Evolutionary conservation across 2,888 invertebrate species (phyloP).

Genomic region (Branchinecta sandiegonensis): DNA sequence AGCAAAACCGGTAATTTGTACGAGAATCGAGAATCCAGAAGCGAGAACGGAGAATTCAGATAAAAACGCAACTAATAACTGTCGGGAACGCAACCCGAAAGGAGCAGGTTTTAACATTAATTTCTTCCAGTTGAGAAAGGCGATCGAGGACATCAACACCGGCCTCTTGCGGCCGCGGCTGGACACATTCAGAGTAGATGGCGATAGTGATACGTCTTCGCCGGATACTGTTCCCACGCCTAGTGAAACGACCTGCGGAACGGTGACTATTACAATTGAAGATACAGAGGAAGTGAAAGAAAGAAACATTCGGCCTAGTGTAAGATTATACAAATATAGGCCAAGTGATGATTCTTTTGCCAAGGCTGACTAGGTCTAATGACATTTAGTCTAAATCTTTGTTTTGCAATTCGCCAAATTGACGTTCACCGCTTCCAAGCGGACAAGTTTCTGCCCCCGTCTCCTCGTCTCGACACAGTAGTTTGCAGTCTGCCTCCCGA

Average conservation of each 20-base stretch:
- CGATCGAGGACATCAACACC: background rate
- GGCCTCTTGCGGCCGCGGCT: conserved; percentile 5
- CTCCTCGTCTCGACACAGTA: no score
- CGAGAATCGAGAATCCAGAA: no score
- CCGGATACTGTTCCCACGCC: background rate
- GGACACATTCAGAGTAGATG: background rate
- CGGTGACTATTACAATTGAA: background rate
- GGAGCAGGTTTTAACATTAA: no score
- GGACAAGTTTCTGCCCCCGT: no score
- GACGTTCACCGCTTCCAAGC: no score
- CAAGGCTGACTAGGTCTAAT: background rate
- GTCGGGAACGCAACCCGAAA: no score
- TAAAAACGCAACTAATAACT: no score
- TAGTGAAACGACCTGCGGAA: background rate
- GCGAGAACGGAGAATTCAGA: no score
- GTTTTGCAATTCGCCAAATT: no score
- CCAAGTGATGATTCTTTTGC: conserved; percentile 3
- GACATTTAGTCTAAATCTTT: no score
- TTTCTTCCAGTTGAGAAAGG: background rate
- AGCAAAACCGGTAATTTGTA: no score
- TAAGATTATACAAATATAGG: conserved; percentile 12
- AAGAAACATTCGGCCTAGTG: background rate
- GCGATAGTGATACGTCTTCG: background rate
- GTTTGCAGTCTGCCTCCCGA: no score
- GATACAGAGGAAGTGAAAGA: background rate